These are phyloP conservation scores for Musca vetustissima DNA, from an alignment of 1,140 invertebrate genomes.

Conservation along the genomic window DNA sequence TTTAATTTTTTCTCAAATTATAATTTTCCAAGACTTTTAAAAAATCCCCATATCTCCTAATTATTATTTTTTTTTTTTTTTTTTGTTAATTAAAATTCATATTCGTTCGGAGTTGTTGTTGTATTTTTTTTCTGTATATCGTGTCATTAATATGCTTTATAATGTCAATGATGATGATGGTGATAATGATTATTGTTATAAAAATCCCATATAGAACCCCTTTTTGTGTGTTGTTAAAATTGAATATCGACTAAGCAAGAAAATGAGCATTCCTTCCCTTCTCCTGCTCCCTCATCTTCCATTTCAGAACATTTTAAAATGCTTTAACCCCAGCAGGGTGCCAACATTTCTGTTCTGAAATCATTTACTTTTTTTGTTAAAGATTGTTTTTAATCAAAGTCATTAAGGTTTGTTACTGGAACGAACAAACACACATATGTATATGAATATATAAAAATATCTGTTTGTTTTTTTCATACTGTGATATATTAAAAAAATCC, in stretches of 20 bases:
- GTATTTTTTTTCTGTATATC: not conserved
- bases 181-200: not conserved
- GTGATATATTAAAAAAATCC: too few species aligned
- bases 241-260: not conserved
- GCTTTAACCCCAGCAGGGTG: conserved; percentile 21
- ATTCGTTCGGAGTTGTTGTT: too few species aligned
- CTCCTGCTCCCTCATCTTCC: not conserved
- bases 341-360: conserved; percentile 12
- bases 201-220: not conserved
- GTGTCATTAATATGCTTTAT: conserved; percentile 13
- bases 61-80: not conserved
- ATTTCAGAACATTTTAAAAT: conserved; percentile 13
- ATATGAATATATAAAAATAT: too few species aligned
- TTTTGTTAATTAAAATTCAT: conserved; percentile 5
- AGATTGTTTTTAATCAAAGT: conserved; percentile 24
- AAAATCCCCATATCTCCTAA: too few species aligned
- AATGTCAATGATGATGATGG: not conserved
- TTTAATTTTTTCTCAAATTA: too few species aligned
- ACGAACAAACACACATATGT: not conserved
- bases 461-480: too few species aligned
- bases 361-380: conserved; percentile 25
- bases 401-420: conserved; percentile 24
- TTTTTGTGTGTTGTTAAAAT: not conserved
- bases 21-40: too few species aligned
- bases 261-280: not conserved